Conservation (phyloP, 2,113 vertebrate genomes). For the Dipodomys stephensi region DNA sequence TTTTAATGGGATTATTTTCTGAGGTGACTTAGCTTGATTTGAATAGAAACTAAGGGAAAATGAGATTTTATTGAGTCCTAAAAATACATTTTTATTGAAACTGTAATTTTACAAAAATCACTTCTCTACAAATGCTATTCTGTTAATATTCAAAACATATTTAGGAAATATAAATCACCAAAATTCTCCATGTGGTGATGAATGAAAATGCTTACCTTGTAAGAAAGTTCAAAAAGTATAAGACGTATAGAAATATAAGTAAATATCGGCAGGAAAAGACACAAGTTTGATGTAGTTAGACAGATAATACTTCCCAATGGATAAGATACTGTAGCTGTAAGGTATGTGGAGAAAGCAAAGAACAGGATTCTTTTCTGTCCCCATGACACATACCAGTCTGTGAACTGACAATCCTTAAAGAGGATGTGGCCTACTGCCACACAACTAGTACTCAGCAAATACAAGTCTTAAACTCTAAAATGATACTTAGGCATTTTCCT, state of each 20-base stretch:
- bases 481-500: no score
- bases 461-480: neutral
- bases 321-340: neutral
- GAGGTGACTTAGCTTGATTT: slow-evolving; percentile 18
- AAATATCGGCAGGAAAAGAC: neutral
- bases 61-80: neutral
- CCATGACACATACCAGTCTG: neutral
- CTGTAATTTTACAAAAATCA: slow-evolving; percentile 14
- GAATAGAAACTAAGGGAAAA: slow-evolving; percentile 53
- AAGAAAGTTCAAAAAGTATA: neutral
- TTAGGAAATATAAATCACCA: neutral
- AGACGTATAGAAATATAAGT: neutral
- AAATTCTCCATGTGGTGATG: neutral
- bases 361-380: neutral
- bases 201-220: slow-evolving; percentile 6
- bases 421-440: neutral
- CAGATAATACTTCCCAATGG: neutral
- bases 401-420: neutral
- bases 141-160: neutral
- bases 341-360: neutral
- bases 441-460: neutral
- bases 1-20: slow-evolving; percentile 21
- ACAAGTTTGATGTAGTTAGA: neutral
- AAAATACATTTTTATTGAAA: slow-evolving; percentile 8
- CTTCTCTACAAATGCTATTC: neutral